Evolutionary conservation across 2,113 vertebrate genomes (phyloP), one percentile per base, ranked within the genome.

Genomic region (Petroica traversi): DNA sequence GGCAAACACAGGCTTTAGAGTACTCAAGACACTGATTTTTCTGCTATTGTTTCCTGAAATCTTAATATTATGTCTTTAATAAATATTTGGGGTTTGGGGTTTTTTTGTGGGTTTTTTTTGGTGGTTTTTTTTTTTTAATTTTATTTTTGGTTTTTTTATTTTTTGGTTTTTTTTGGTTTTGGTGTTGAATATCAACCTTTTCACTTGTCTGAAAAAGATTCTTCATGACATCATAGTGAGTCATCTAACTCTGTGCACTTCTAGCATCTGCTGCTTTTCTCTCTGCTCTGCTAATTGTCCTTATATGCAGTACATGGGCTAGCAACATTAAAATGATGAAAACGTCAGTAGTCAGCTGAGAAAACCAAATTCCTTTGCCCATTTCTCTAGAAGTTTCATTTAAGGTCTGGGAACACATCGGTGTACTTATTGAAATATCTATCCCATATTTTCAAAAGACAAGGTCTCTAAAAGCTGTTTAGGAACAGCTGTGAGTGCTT

Each of bases 261-360:
- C 63, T 68, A 87, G 89, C 84, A 92, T 89, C 95, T 95, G 93
- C 84, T 88, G 88, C 95, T 93, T 96, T 92, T 95, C 93, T 85
- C 85, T 81, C 79, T 91, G 87, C 89, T 83, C 90, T 91, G 87
- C 78, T 85, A 89, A 89, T 87, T 92, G 89, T 74, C 79, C 78
- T 86, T 83, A 69, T 29, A 71, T 25, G 69, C 36, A 33, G 61
- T 85, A 84, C 62, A 51, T 69, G 82, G 49, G 74, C 81, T 74
- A 95, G 68, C 41, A 89, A 82, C 33, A 51, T 34, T 24, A 58
- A 88, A 85, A 92, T 19, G 61, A 95, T 91, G 73, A 58, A 83
- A 88, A 93, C 10, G 22, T 52, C 2, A 4, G 26, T 68, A 82
- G 49, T n/a, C 74, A 77, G 83, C 33, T 67, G 43, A 89, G 55